These are phyloP conservation scores for Antheraea assamensis DNA, from an alignment of 2,888 invertebrate genomes.

Conservation along the genomic window DNA sequence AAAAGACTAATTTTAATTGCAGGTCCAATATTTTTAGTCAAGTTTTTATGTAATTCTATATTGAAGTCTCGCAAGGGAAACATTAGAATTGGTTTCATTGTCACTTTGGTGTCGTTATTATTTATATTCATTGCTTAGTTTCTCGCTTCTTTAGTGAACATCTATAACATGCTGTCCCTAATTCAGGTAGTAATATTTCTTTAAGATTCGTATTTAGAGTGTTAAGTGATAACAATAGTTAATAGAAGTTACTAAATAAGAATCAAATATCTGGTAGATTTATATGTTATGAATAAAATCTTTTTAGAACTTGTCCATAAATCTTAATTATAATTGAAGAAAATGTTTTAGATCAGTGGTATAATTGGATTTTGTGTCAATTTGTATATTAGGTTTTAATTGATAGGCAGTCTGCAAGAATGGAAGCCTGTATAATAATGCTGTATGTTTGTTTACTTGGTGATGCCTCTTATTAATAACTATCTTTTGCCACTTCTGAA, in stretches of 20 bases:
- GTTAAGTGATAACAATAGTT: background rate
- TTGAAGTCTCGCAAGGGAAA: background rate
- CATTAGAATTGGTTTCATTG: background rate
- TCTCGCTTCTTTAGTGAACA: background rate
- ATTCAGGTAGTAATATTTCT: slow-evolving; percentile 1
- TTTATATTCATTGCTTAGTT: background rate
- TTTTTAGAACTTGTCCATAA: background rate
- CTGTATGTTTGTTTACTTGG: background rate
- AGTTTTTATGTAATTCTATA: background rate
- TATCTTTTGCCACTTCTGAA: background rate
- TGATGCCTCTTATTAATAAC: background rate
- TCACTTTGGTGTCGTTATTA: background rate
- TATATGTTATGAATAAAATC: background rate
- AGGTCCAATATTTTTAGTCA: background rate
- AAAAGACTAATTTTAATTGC: background rate
- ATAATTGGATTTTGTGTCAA: background rate
- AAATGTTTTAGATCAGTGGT: background rate
- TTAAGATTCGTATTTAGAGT: background rate
- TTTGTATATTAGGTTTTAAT: background rate
- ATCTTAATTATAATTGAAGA: background rate
- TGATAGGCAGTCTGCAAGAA: background rate
- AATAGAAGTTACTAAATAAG: background rate
- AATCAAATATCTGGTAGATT: background rate
- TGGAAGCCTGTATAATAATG: background rate
- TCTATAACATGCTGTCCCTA: background rate